These are phyloP conservation scores for Epicampocera succincta DNA, from an alignment of 2,888 invertebrate species.

Conservation along the genomic window DNA sequence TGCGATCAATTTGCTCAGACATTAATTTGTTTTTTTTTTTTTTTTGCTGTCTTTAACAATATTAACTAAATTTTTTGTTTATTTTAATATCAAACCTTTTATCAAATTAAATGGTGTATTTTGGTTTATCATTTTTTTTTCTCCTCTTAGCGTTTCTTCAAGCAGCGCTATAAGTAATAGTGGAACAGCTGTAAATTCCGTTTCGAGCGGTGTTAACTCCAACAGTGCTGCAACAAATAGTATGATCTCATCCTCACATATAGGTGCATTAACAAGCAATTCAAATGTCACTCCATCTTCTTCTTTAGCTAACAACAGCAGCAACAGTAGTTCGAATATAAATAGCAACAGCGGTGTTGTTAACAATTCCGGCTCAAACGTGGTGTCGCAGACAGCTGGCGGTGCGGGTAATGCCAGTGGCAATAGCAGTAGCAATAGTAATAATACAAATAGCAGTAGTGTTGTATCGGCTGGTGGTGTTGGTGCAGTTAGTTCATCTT, in stretches of 20 bases:
- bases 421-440: constrained; percentile 72
- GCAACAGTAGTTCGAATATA: constrained; percentile 65
- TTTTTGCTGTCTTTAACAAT: constrained; percentile 19
- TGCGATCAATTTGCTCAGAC: constrained; percentile 64
- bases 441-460: constrained; percentile 73
- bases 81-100: not conserved
- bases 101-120: not conserved
- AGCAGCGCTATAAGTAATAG: constrained; percentile 79
- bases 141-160: constrained; percentile 78
- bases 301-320: constrained; percentile 74
- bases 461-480: constrained; percentile 72
- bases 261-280: constrained; percentile 74
- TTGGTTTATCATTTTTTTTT: constrained; percentile 52
- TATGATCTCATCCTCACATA: constrained; percentile 77
- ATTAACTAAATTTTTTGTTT: constrained; percentile 10
- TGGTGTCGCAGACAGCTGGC: constrained; percentile 67
- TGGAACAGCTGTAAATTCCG: constrained; percentile 76
- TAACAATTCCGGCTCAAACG: constrained; percentile 74
- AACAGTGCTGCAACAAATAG: constrained; percentile 77
- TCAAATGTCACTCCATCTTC: constrained; percentile 71
- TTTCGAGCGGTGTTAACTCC: constrained; percentile 73
- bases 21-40: constrained; percentile 4
- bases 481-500: constrained; percentile 72
- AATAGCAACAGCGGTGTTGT: constrained; percentile 74
- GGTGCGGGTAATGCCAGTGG: constrained; percentile 71